Base-by-base conservation (phyloP, 2,113 vertebrate species). In the Thalassoma bifasciatum region DNA sequence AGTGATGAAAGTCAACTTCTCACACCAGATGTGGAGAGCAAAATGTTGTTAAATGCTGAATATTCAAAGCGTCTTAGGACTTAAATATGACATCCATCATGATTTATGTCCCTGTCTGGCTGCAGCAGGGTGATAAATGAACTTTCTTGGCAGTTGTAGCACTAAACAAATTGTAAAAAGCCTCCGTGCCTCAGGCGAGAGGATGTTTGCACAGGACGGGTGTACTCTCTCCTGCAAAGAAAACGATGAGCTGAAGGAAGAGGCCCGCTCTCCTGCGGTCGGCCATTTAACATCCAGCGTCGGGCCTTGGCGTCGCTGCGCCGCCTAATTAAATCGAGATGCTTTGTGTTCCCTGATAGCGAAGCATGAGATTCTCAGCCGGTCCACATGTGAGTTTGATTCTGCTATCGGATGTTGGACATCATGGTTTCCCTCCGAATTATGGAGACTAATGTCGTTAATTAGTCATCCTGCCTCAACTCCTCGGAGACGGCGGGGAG, bases 331-430 rank as follows among this genome's bases (percentile, higher is more conserved):
- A 72, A 77, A 86, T 75, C 8, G 37, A 68, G 47, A 51, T 82
- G 76, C 70, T 69, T 21, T 58, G 34, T 58, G 49, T 80, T 70
- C 21, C n/a, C 21, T 17, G 21, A 66, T 51, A 26, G 42, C 1
- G 46, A 69, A 40, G 30, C 64, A 3, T 36, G 68, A 10, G 12
- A 49, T 2, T 11, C 37, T 16, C 66, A n/a, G n/a, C n/a, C n/a
- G n/a, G n/a, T n/a, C n/a, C n/a, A 78, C 83, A 84, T 83, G 1
- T 63, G 86, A 81, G 23, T 82, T 65, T 72, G 74, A 87, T 89
- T 86, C 36, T 0, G 17, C 49, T 54, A 67, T 83, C 70, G 13
- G 72, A 84, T 72, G 75, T 86, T 72, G 72, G 68, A 80, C 76
- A 24, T 86, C 63, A 21, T 19, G 75, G 30, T 66, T 69, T 73